These are phyloP conservation scores for Cynopterus brachyotis DNA, from an alignment of 2,113 vertebrate genomes.

Conservation along the genomic window DNA sequence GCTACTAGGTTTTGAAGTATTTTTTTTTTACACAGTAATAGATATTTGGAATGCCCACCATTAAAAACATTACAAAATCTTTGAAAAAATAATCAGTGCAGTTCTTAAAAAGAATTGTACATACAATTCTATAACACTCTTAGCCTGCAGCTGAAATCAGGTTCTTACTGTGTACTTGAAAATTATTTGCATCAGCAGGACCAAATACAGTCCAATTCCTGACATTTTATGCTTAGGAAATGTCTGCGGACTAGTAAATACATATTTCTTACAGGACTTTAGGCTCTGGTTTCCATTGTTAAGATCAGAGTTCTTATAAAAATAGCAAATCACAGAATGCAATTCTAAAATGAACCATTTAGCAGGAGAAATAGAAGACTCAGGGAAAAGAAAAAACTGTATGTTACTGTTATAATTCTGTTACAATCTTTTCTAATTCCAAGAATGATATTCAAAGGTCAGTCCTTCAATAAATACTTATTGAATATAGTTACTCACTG, in stretches of 20 bases:
- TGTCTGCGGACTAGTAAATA: background rate
- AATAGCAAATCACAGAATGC: background rate
- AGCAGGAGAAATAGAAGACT: background rate
- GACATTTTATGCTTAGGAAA: background rate
- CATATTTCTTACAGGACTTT: background rate
- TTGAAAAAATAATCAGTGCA: background rate
- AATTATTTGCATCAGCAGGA: background rate
- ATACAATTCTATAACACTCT: background rate
- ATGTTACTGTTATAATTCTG: background rate
- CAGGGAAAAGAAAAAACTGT: background rate
- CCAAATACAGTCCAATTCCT: background rate
- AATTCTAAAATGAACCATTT: background rate
- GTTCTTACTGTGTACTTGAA: background rate
- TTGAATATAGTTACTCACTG: background rate
- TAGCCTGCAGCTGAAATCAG: background rate
- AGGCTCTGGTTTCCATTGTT: background rate
- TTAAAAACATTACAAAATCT: background rate
- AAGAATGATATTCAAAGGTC: slow-evolving; percentile 4
- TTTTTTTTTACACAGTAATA: background rate
- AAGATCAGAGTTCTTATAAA: background rate
- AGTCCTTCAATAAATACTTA: background rate
- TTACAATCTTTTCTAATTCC: slow-evolving; percentile 20
- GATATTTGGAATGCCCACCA: background rate
- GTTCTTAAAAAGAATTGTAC: background rate
- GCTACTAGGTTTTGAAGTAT: background rate